phyloP scores from a whole-genome alignment of 2,797 vertebrate genomes.

The Aeoliscus strigatus region DNA sequence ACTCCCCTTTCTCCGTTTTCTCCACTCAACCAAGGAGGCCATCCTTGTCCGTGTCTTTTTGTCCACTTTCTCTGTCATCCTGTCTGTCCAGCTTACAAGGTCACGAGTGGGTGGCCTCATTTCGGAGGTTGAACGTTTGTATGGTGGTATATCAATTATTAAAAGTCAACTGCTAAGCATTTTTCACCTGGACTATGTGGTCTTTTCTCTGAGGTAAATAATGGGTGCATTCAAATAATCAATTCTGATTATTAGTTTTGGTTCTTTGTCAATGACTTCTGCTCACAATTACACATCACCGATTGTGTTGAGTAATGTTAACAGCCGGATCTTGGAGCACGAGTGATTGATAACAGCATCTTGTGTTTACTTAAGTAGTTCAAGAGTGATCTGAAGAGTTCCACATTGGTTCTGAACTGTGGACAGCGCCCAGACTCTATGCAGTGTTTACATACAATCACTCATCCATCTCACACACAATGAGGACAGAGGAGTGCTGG shows the following conservation, averaged over 20 bases:
- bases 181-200: background rate
- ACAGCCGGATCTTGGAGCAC: slow-evolving; percentile 27
- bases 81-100: slow-evolving; percentile 26
- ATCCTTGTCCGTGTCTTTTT: slow-evolving; percentile 27
- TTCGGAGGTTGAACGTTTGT: too few relatives aligned
- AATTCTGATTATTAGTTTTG: slow-evolving; percentile 7
- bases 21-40: slow-evolving; percentile 44
- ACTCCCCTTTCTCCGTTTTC: slow-evolving; percentile 58
- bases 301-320: slow-evolving; percentile 29
- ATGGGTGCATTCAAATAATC: background rate
- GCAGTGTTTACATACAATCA: slow-evolving; percentile 63
- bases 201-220: background rate
- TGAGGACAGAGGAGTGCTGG: slow-evolving; percentile 50
- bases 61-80: slow-evolving; percentile 38
- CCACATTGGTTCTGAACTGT: slow-evolving; percentile 36
- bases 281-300: background rate
- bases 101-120: slow-evolving; percentile 3
- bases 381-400: slow-evolving; percentile 45
- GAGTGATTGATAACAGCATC: slow-evolving; percentile 35
- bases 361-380: slow-evolving; percentile 46
- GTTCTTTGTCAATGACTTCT: slow-evolving; percentile 2
- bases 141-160: background rate
- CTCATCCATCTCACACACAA: slow-evolving; percentile 56
- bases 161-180: background rate
- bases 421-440: slow-evolving; percentile 34